Conservation (phyloP, 2,888 invertebrate genomes). For the Oscheius sp. region DNA sequence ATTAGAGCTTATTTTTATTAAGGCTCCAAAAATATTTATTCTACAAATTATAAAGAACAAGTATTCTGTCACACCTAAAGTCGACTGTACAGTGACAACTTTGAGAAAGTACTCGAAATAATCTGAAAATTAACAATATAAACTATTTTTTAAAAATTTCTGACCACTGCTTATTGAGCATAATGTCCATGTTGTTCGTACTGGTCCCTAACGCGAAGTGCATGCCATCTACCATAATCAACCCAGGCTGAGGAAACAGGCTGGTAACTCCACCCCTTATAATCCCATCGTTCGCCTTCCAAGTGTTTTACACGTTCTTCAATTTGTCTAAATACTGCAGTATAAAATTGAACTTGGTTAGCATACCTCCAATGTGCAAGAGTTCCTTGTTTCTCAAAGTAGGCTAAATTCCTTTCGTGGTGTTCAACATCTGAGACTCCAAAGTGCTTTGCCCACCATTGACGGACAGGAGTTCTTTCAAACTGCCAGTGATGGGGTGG, state of each 20-base stretch:
- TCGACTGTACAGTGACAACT: not conserved
- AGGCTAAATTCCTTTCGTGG: constrained; percentile 64
- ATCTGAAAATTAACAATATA: not conserved
- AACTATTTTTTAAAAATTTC: not conserved
- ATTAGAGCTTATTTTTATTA: too few species aligned
- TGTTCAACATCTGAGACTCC: constrained; percentile 51
- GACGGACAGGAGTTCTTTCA: constrained; percentile 65
- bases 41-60: constrained; percentile 18
- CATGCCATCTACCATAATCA: constrained; percentile 61
- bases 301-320: constrained; percentile 67
- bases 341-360: too few species aligned
- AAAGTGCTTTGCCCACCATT: constrained; percentile 61
- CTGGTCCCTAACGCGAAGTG: constrained; percentile 56
- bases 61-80: constrained; percentile 11
- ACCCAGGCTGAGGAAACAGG: constrained; percentile 67
- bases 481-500: constrained; percentile 68
- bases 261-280: constrained; percentile 66
- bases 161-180: constrained; percentile 40
- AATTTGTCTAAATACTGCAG: constrained; percentile 48
- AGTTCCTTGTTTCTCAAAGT: constrained; percentile 61
- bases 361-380: constrained; percentile 65
- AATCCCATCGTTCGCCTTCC: constrained; percentile 67
- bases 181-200: constrained; percentile 66
- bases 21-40: not conserved
- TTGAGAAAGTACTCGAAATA: not conserved